Conservation (phyloP, 2,797 vertebrate genomes). For the Petrocephalus sullivani region DNA sequence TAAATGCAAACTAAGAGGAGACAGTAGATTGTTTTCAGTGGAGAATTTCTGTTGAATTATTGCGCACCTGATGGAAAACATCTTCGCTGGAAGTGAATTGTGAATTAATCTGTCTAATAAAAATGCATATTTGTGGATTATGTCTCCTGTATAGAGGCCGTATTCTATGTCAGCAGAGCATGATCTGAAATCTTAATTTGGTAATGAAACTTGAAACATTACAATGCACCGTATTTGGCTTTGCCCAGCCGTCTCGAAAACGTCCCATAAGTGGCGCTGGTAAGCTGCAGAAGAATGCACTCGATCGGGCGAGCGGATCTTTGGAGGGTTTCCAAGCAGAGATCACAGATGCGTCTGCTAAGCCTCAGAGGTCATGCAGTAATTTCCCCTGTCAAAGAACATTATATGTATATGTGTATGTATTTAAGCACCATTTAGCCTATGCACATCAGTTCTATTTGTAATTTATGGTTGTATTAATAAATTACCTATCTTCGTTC, state of each 20-base stretch:
- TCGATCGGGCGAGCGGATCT: neutral
- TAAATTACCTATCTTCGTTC: neutral
- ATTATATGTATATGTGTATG: neutral
- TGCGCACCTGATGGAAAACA: neutral
- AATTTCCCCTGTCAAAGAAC: neutral
- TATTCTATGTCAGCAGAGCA: neutral
- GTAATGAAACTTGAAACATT: neutral
- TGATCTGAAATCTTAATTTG: neutral
- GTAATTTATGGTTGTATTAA: neutral
- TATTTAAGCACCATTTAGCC: neutral
- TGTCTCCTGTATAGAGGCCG: neutral
- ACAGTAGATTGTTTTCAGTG: neutral
- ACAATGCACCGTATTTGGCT: neutral
- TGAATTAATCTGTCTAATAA: neutral
- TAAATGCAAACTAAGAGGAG: neutral
- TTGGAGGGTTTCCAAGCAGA: neutral
- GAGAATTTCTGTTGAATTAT: neutral
- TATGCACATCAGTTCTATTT: neutral
- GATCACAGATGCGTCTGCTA: neutral
- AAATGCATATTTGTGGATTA: neutral
- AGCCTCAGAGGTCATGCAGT: neutral
- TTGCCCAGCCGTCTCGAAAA: neutral
- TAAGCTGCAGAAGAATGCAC: neutral
- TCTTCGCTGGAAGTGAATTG: neutral
- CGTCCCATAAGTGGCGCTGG: constrained; percentile 16